Conservation (phyloP, 2,888 invertebrate genomes). For the Cerceris rybyensis region DNA sequence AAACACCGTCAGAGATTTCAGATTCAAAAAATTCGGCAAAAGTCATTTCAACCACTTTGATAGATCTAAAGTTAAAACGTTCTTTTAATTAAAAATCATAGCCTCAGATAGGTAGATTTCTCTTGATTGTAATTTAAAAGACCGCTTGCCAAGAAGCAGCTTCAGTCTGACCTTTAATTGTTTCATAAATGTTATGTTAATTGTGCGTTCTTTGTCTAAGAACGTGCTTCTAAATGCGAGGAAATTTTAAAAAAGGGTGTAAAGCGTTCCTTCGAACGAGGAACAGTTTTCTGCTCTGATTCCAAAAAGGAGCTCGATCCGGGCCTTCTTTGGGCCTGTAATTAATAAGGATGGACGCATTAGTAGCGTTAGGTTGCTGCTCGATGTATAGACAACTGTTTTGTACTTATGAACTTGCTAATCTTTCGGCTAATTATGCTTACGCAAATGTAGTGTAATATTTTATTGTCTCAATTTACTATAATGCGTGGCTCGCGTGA, state of each 20-base stretch:
- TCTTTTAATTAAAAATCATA: too few relatives aligned
- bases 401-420: conserved; percentile 79
- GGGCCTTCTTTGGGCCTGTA: not conserved
- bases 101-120: too few relatives aligned
- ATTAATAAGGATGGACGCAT: not conserved
- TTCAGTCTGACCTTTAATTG: not conserved
- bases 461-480: conserved; percentile 20
- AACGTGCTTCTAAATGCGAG: not conserved
- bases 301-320: not conserved
- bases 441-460: conserved; percentile 33
- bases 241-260: conserved; percentile 1
- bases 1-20: too few relatives aligned
- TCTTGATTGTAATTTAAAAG: too few relatives aligned
- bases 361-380: conserved; percentile 6
- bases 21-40: too few relatives aligned
- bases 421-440: conserved; percentile 21
- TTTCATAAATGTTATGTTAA: not conserved
- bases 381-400: conserved; percentile 19
- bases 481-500: conserved; percentile 35
- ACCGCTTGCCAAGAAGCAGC: too few relatives aligned
- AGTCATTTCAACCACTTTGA: too few relatives aligned
- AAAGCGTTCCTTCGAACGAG: not conserved
- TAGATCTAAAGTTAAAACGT: too few relatives aligned
- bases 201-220: conserved; percentile 4
- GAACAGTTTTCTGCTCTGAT: not conserved